phyloP scores from a whole-genome alignment of 2,113 vertebrate species.

The Elgaria multicarinata region DNA sequence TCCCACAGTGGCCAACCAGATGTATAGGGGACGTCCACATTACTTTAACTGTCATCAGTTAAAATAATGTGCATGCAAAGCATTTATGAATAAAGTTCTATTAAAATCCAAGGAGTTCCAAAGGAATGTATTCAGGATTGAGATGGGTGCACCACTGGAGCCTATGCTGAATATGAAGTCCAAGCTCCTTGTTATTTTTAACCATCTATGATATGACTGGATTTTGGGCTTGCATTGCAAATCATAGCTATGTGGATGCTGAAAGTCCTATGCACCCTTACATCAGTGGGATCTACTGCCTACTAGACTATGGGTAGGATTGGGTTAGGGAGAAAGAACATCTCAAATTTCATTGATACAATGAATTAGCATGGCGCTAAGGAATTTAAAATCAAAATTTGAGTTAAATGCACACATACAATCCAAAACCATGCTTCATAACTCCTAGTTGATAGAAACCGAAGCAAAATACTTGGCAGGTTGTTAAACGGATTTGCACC shows the following conservation, averaged over 20 bases:
- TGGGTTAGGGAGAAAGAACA: neutral
- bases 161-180: neutral
- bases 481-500: neutral
- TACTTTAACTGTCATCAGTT: neutral
- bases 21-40: neutral
- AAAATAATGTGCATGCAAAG: too few species aligned
- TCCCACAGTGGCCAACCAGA: neutral
- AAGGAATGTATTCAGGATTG: neutral
- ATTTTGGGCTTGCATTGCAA: neutral
- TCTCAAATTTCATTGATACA: neutral
- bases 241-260: neutral
- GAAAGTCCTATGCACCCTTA: neutral
- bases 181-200: neutral
- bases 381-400: neutral
- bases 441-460: too few species aligned
- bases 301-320: neutral
- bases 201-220: neutral
- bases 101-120: neutral
- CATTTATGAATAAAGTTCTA: neutral
- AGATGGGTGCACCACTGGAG: neutral
- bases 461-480: neutral
- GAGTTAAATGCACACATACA: neutral
- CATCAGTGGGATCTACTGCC: neutral
- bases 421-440: too few species aligned
- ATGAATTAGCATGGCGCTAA: neutral